Base-by-base conservation (phyloP, 2,797 vertebrate genomes). In the Squalus acanthias region DNA sequence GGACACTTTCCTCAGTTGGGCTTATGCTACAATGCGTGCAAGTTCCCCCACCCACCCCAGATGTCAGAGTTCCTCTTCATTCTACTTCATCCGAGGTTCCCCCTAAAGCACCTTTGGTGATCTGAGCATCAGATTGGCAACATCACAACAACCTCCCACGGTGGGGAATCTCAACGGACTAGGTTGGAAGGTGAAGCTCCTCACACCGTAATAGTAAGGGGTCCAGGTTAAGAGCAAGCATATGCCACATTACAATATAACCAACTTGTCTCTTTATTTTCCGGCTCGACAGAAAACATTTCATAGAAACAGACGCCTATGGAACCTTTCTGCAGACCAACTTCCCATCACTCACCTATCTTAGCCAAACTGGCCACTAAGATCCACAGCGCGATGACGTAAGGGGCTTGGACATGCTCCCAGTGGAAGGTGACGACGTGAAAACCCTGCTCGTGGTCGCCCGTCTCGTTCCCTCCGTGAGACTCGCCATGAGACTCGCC, bases 371-470 rank as follows among this genome's bases (percentile, higher is more conserved):
- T 96, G 70, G 97, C 97, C 96, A 97, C 96, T 1, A 97, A 96
- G 50, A 96, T 96, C 97, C 97, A 97, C 26, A 96, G 33, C 12
- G 96, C 3, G 33, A 96, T 46, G 60, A 97, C 70, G 96, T 96
- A 97, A 26, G 96, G 97, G 1, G 69, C 46, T 26, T 46, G 95
- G 50, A 97, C 10, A 0, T 96, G 65, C 0, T 95, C 89, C 97
- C 97, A 97, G 26, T 67, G 65, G 6, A 97, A 96, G 69, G 96
- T 95, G 96, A 97, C 82, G 50, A 97, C 96, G 0, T 76, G 96
- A 93, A 96, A 91, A 26, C 96, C 12, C 10, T 2, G 1, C 26
- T 29, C 50, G 33, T 39, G 91, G 0, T 17, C 17, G 0, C 4
- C 7, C 12, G 94, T 95, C 26, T 95, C 69, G 39, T 95, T 95